phyloP scores from a whole-genome alignment of 2,888 invertebrate species.

The Isoperla grammatica region DNA sequence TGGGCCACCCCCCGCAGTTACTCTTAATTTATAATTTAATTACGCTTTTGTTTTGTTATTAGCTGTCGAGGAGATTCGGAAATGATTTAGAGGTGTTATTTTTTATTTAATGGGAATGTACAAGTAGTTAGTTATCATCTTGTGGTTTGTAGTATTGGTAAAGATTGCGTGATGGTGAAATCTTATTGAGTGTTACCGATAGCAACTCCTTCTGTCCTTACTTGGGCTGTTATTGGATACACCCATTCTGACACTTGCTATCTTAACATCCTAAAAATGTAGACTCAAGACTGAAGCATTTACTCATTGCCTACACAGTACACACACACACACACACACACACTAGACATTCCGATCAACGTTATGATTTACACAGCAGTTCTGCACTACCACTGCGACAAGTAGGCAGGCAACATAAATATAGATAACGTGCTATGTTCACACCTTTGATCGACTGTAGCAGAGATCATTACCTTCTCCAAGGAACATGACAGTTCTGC shows the following conservation, averaged over 20 bases:
- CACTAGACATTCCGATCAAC: background rate
- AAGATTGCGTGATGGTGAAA: slow-evolving; percentile 13
- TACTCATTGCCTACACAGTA: slow-evolving; percentile 13
- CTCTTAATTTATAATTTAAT: slow-evolving; percentile 18
- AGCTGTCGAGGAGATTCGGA: background rate
- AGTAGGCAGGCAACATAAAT: too few relatives aligned
- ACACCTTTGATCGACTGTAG: too few relatives aligned
- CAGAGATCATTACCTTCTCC: too few relatives aligned
- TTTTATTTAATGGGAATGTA: slow-evolving; percentile 8
- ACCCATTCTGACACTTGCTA: slow-evolving; percentile 11
- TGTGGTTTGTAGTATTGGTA: too few relatives aligned
- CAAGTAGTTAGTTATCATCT: slow-evolving; percentile 6
- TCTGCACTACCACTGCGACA: too few relatives aligned
- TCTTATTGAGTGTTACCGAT: slow-evolving; percentile 13
- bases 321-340: background rate
- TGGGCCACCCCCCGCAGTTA: slow-evolving; percentile 3
- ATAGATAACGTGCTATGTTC: too few relatives aligned
- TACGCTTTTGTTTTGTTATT: slow-evolving; percentile 1
- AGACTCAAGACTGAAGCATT: background rate
- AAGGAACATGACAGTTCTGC: too few relatives aligned
- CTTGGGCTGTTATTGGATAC: slow-evolving; percentile 11
- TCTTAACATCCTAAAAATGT: slow-evolving; percentile 7
- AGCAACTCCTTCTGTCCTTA: slow-evolving; percentile 10
- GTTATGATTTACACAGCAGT: too few relatives aligned
- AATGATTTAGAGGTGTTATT: slow-evolving; percentile 17